Conservation (phyloP, 2,797 vertebrate genomes). For the Urophycis tenuis region DNA sequence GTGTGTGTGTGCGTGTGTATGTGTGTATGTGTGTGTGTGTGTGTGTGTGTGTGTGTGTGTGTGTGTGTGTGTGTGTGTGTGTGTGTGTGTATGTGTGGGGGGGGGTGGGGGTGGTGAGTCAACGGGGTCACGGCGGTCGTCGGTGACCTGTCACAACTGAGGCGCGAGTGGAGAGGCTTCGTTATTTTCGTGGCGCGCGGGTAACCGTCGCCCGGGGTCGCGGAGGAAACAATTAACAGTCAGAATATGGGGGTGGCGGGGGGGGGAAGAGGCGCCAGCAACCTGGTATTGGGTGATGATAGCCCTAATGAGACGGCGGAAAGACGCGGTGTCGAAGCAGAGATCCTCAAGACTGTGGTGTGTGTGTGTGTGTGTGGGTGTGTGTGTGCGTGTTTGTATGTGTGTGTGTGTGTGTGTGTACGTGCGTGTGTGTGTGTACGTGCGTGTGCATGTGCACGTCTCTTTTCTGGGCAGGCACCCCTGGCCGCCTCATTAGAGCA, state of each 20-base stretch:
- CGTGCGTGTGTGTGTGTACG: not conserved
- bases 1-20: too few species aligned
- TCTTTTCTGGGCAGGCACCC: conserved; percentile 47
- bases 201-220: not conserved
- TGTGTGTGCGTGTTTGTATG: not conserved
- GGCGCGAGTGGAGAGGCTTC: not conserved
- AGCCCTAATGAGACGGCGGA: conserved; percentile 52
- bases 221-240: conserved; percentile 35
- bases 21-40: too few species aligned
- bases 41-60: too few species aligned
- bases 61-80: too few species aligned
- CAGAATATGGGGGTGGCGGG: conserved; percentile 21
- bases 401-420: conserved; percentile 7
- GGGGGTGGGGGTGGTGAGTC: too few species aligned
- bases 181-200: not conserved
- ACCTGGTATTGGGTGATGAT: conserved; percentile 40
- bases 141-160: not conserved
- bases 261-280: conserved; percentile 35
- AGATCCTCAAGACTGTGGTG: conserved; percentile 32
- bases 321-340: conserved; percentile 35
- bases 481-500: conserved; percentile 64
- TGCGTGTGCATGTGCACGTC: not conserved
- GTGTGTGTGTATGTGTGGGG: too few species aligned
- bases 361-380: not conserved
- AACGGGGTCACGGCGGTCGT: not conserved